Evolutionary conservation across 2,888 invertebrate genomes (phyloP).

Genomic region (Endotricha flammealis): DNA sequence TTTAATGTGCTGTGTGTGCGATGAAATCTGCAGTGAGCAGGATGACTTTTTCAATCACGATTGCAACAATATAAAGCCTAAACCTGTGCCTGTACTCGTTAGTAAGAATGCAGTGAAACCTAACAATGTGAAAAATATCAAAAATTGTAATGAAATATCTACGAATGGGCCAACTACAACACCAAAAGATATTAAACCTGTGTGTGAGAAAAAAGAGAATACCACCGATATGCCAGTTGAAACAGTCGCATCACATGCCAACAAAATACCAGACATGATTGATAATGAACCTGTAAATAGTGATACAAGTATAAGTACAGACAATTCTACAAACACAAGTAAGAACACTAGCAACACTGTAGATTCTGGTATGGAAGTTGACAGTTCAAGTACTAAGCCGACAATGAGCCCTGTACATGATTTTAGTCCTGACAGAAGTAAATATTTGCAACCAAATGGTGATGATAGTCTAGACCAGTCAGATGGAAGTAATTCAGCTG

Average conservation of each 20-base stretch:
- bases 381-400: slow-evolving; percentile 39
- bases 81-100: slow-evolving; percentile 69
- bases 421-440: slow-evolving; percentile 29
- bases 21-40: slow-evolving; percentile 85
- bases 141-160: slow-evolving; percentile 42
- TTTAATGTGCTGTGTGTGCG: slow-evolving; percentile 89
- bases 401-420: slow-evolving; percentile 33
- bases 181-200: slow-evolving; percentile 40
- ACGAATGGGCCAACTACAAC: slow-evolving; percentile 47
- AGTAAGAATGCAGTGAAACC: slow-evolving; percentile 62
- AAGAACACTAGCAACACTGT: slow-evolving; percentile 47
- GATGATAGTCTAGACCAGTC: slow-evolving; percentile 54
- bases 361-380: slow-evolving; percentile 48
- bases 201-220: slow-evolving; percentile 47
- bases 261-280: slow-evolving; percentile 34
- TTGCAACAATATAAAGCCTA: slow-evolving; percentile 77
- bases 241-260: slow-evolving; percentile 35
- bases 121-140: slow-evolving; percentile 47
- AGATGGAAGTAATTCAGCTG: slow-evolving; percentile 54
- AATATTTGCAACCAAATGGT: slow-evolving; percentile 45
- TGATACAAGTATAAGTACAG: slow-evolving; percentile 49
- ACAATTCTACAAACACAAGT: slow-evolving; percentile 36
- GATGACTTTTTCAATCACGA: slow-evolving; percentile 87
- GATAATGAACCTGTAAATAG: slow-evolving; percentile 41
- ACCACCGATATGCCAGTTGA: slow-evolving; percentile 42